Evolutionary conservation across 2,797 vertebrate genomes (phyloP), one percentile per base, ranked within the genome.

Genomic region (Otus scops): DNA sequence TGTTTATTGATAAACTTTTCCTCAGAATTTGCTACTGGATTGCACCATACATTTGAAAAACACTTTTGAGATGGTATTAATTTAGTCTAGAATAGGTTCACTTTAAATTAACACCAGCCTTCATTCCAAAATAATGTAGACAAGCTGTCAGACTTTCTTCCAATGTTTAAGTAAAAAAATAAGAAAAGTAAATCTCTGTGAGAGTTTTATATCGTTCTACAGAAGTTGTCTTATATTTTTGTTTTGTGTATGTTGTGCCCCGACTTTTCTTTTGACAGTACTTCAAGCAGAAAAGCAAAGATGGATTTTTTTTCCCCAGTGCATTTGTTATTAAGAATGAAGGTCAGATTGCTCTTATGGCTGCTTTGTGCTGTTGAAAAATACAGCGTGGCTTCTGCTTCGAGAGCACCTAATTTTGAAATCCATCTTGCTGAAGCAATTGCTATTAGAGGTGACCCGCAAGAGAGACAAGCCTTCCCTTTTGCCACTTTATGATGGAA

Each of bases 271-370:
- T 94, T 74, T 70, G 89, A 87, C 85, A 76, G 87, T 61, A 21
- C 36, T 88, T 96, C 63, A 79, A 90, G 74, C 83, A 85, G 85
- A 79, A 93, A 94, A 95, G 65, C 59, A 78, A 88, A 94, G 88
- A 94, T 57, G 95, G 76, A 73, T 79, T 89, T 83, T 48, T 36
- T 7, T 1, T 1, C 54, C 74, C 76, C 51, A 12, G 2, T 90
- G 85, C 82, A 90, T 85, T 92, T 94, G 54, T 82, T 91, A 76
- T 70, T 87, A 77, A 88, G 93, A 88, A 89, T 47, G 92, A 95
- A 94, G 88, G 92, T 96, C 92, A 95, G 80, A 57, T 91, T 79
- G 79, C 48, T 96, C 89, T 92, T 92, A 82, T 0, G 5, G 80
- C 91, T 81, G 89, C 80, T 93, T 85, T 67, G 63, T 84, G 88